Evolutionary conservation across 2,113 vertebrate species (phyloP).

Genomic region (Brachyhypopomus gauderio): DNA sequence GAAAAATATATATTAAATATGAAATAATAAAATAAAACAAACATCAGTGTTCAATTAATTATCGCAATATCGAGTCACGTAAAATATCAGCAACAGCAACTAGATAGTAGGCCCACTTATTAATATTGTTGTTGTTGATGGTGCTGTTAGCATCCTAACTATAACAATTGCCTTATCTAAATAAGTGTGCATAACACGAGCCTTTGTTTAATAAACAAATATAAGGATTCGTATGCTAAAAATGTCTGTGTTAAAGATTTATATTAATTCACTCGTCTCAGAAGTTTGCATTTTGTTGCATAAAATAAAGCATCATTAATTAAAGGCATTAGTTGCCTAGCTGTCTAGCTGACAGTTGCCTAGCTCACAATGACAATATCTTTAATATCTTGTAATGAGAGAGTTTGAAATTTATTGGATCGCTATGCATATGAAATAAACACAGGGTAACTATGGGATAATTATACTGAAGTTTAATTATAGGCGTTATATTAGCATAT

Average conservation of each 20-base stretch:
- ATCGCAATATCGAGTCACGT: too few species aligned
- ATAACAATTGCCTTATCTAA: background rate
- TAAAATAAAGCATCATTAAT: too few species aligned
- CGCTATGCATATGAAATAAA: slow-evolving; percentile 19
- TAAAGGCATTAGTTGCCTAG: too few species aligned
- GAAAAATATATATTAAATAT: too few species aligned
- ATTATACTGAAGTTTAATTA: slow-evolving; percentile 40
- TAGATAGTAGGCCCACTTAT: background rate
- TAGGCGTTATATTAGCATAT: slow-evolving; percentile 51
- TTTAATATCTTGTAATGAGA: background rate
- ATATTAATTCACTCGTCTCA: too few species aligned
- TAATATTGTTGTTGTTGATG: background rate
- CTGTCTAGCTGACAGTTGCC: too few species aligned
- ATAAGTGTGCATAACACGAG: background rate
- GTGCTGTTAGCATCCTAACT: background rate
- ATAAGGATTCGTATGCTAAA: background rate
- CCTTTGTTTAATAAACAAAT: background rate
- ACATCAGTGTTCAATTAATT: too few species aligned
- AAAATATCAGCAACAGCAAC: too few species aligned
- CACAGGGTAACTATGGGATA: slow-evolving; percentile 22
- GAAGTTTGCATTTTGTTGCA: too few species aligned
- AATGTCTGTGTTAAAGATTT: background rate
- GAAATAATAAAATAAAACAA: too few species aligned
- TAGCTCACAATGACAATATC: too few species aligned
- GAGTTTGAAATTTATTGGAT: slow-evolving; percentile 24